Conservation (phyloP, 2,888 invertebrate species). For the Rhagonycha lutea region DNA sequence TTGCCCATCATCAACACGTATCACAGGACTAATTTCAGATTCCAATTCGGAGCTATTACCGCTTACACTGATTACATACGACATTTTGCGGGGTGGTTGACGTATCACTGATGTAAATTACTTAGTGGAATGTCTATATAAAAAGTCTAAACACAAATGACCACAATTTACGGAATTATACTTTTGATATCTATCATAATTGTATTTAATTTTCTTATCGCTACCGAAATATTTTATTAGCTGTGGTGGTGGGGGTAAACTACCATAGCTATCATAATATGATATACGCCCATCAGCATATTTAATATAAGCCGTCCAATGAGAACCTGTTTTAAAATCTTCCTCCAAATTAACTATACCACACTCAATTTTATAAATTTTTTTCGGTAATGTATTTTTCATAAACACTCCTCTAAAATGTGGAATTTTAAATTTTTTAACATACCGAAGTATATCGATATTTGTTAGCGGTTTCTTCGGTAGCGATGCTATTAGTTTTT, state of each 20-base stretch:
- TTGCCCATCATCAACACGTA: too few species aligned
- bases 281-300: constrained; percentile 35
- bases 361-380: constrained; percentile 34
- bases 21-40: too few species aligned
- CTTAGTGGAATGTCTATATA: neutral
- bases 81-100: too few species aligned
- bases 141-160: constrained; percentile 32
- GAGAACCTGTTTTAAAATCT: constrained; percentile 39
- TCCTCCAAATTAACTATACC: constrained; percentile 43
- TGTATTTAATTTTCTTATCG: constrained; percentile 8
- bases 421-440: constrained; percentile 26
- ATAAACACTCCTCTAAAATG: constrained; percentile 41
- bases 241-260: constrained; percentile 40
- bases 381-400: constrained; percentile 34
- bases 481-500: constrained; percentile 31
- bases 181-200: constrained; percentile 18
- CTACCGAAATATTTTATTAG: constrained; percentile 19
- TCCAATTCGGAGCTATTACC: too few species aligned
- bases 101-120: too few species aligned
- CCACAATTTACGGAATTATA: constrained; percentile 3
- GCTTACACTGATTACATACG: neutral
- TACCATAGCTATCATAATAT: constrained; percentile 50
- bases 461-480: constrained; percentile 36
- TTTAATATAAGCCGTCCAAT: constrained; percentile 49
- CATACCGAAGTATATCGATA: constrained; percentile 32